These are phyloP conservation scores for Hyphantria cunea DNA, from an alignment of 1,140 invertebrate species.

Conservation along the genomic window DNA sequence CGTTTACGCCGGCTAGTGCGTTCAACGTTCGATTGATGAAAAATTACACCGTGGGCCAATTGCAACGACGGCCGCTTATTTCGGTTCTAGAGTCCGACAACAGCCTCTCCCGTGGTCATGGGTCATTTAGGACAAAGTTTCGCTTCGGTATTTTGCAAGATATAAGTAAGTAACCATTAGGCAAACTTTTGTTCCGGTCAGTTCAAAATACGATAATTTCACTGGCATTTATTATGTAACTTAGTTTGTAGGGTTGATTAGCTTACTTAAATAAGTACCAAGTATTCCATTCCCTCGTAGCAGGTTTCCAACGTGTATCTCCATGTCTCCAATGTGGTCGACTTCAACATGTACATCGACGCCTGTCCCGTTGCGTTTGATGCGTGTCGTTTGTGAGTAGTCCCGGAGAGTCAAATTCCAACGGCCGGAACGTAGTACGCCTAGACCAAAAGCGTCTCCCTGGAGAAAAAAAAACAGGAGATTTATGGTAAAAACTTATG, in stretches of 20 bases:
- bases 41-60: too few relatives aligned
- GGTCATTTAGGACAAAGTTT: too few relatives aligned
- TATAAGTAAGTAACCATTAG: too few relatives aligned
- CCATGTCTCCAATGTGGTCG: slow-evolving; percentile 87
- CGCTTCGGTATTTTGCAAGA: too few relatives aligned
- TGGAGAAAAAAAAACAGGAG: slow-evolving; percentile 78
- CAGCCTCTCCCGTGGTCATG: too few relatives aligned
- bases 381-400: slow-evolving; percentile 88
- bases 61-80: too few relatives aligned
- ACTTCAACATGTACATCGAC: slow-evolving; percentile 85
- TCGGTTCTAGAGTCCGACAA: too few relatives aligned
- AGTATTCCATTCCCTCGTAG: slow-evolving; percentile 84
- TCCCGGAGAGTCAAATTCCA: slow-evolving; percentile 90
- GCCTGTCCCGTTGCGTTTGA: slow-evolving; percentile 82
- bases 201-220: too few relatives aligned
- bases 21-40: too few relatives aligned
- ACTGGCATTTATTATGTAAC: background rate
- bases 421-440: slow-evolving; percentile 84
- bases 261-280: slow-evolving; percentile 65
- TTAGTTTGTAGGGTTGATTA: background rate
- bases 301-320: slow-evolving; percentile 89
- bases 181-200: too few relatives aligned
- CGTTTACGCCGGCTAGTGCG: too few relatives aligned
- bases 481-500: background rate
- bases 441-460: slow-evolving; percentile 83